Conservation (phyloP, 2,113 vertebrate genomes). For the Microtus oregoni region DNA sequence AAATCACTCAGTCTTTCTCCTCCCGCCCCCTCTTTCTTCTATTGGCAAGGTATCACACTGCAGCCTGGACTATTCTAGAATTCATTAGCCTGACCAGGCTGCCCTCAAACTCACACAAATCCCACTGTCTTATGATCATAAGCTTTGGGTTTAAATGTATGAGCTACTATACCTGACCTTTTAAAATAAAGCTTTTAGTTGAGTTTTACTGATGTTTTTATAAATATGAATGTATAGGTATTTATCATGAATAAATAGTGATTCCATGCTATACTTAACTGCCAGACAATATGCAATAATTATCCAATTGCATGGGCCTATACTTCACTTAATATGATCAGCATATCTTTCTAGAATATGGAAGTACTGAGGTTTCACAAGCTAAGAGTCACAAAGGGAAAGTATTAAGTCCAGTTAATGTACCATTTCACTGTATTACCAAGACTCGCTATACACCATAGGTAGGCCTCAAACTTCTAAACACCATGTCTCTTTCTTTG, state of each 20-base stretch:
- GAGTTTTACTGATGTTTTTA: constrained; percentile 51
- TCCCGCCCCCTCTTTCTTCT: no score
- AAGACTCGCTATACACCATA: neutral
- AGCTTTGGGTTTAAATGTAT: no score
- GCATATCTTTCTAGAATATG: neutral
- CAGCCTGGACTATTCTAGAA: no score
- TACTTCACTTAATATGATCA: neutral
- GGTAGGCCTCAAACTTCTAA: neutral
- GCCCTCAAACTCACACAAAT: neutral
- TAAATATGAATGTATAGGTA: constrained; percentile 1
- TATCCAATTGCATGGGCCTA: neutral
- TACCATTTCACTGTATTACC: neutral
- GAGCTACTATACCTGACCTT: neutral
- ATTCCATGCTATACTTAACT: neutral
- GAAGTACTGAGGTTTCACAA: neutral
- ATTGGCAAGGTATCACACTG: no score
- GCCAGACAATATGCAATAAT: neutral
- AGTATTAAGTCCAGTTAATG: neutral
- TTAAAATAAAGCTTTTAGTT: neutral
- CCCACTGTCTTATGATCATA: no score
- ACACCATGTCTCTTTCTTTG: neutral
- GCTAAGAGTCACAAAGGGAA: neutral
- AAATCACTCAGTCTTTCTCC: no score
- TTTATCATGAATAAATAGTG: neutral
- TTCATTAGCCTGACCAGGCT: neutral